These are phyloP conservation scores for Drosophila lini DNA, from an alignment of 1,140 invertebrate genomes.

Conservation along the genomic window DNA sequence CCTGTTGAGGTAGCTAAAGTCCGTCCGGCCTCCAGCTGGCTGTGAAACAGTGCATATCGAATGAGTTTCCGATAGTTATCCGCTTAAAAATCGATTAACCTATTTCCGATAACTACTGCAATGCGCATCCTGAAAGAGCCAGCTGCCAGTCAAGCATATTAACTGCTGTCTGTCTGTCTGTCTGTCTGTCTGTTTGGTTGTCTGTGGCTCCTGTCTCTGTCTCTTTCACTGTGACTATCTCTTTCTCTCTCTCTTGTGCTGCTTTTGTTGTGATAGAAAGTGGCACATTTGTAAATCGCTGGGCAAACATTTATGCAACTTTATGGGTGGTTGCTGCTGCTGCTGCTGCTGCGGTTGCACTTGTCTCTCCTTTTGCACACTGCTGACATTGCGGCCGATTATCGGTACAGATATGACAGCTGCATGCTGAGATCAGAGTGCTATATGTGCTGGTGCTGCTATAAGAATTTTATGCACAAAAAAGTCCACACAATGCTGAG, in stretches of 20 bases:
- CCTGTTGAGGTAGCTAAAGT: not conserved
- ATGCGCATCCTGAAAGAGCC: constrained; percentile 70
- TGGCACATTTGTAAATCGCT: constrained; percentile 72
- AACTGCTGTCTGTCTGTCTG: constrained; percentile 45
- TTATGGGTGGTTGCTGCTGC: constrained; percentile 26
- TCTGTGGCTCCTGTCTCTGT: not conserved
- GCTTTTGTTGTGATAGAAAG: constrained; percentile 75
- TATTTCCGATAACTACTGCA: constrained; percentile 84
- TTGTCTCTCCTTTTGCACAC: constrained; percentile 28
- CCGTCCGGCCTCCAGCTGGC: constrained; percentile 22
- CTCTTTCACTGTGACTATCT: not conserved
- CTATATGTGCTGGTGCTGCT: constrained; percentile 1
- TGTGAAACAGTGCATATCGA: constrained; percentile 81
- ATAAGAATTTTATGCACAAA: constrained; percentile 4
- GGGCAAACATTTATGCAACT: constrained; percentile 63
- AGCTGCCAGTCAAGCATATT: constrained; percentile 77
- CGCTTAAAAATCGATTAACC: constrained; percentile 84
- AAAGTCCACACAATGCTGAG: not conserved
- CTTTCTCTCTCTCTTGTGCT: constrained; percentile 5
- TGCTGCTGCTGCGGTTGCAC: constrained; percentile 38
- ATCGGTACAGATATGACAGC: constrained; percentile 65
- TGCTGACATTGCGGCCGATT: constrained; percentile 76
- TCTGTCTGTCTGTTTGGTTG: constrained; percentile 4
- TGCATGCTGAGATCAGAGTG: constrained; percentile 17
- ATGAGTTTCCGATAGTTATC: constrained; percentile 83